phyloP scores from a whole-genome alignment of 1,140 invertebrate genomes.

The Hyposmocoma kahamanoa region DNA sequence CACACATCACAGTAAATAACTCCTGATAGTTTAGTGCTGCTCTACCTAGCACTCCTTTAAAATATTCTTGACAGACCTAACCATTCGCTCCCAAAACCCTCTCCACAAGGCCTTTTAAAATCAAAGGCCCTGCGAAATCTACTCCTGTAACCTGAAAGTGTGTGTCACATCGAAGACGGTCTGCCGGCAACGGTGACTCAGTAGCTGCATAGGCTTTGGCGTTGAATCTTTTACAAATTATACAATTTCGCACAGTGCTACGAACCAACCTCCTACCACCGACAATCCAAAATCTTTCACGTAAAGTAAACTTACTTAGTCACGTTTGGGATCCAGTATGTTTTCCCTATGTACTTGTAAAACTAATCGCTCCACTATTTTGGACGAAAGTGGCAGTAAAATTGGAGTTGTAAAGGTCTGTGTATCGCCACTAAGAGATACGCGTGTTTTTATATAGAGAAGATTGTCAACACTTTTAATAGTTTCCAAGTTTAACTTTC shows the following conservation, averaged over 20 bases:
- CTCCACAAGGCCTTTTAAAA: too few relatives aligned
- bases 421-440: not conserved
- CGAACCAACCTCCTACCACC: not conserved
- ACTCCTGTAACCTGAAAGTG: conserved; percentile 5
- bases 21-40: too few relatives aligned
- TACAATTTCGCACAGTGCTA: not conserved
- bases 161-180: not conserved
- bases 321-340: conserved; percentile 2
- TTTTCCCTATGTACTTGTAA: not conserved
- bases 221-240: conserved; percentile 6
- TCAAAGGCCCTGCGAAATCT: conserved; percentile 38
- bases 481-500: too few relatives aligned
- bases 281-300: conserved; percentile 5
- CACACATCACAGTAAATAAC: too few relatives aligned
- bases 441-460: conserved; percentile 6
- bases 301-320: not conserved
- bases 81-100: too few relatives aligned
- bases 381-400: not conserved
- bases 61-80: too few relatives aligned
- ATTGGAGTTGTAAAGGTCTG: not conserved
- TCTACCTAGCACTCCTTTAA: too few relatives aligned
- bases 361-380: conserved; percentile 4
- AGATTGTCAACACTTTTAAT: too few relatives aligned
- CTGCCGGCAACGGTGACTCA: not conserved
- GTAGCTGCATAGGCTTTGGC: not conserved